Base-by-base conservation (phyloP, 2,888 invertebrate species). In the Galeruca laticollis region DNA sequence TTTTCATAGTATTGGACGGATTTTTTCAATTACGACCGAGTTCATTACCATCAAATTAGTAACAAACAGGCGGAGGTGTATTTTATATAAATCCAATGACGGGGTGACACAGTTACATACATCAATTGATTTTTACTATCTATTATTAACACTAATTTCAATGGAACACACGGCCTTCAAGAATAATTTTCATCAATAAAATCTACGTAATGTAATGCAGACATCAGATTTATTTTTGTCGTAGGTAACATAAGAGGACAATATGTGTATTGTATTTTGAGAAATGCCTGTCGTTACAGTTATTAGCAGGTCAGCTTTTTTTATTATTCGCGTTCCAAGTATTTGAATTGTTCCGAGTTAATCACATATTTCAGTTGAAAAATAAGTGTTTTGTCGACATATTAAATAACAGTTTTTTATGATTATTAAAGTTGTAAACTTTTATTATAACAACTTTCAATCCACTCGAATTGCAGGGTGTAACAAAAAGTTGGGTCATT, bases 111-210 rank as follows among this genome's bases (percentile, higher is more conserved):
- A 49, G 5, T 49, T 49, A 20, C 13, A 49, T 10, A 20, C 4
- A 49, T 49, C 9, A 49, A 49, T 49, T 11, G 20, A 49, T 49
- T 20, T 49, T 18, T 20, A 49, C 18, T 49, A 3, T 20, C 4
- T 8, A 20, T n/a, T 11, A 43, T 18, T 9, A 10, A 49, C 3
- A 49, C 49, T 21, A 49, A 21, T 49, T 20, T 21, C 10, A 49
- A 49, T 20, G 43, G 54, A 26, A 64, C 63, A 26, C 56, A 56
- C n/a, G 43, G 15, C 63, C 63, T 64, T 64, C 63, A 37, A 6
- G n/a, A 31, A 20, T 31, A 54, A 64, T 64, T 47, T 62, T 51
- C 62, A 52, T 60, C 43, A 62, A 62, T 52, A 20, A 52, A 61
- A 40, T n/a, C 13, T 5, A n/a, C n/a, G n/a, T n/a, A 40, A 40